Percentiles rank a stretch among this genome's conserved stretches.
Conservation (phyloP, 2,888 invertebrate genomes). For the Pseudococcus longispinus region DNA sequence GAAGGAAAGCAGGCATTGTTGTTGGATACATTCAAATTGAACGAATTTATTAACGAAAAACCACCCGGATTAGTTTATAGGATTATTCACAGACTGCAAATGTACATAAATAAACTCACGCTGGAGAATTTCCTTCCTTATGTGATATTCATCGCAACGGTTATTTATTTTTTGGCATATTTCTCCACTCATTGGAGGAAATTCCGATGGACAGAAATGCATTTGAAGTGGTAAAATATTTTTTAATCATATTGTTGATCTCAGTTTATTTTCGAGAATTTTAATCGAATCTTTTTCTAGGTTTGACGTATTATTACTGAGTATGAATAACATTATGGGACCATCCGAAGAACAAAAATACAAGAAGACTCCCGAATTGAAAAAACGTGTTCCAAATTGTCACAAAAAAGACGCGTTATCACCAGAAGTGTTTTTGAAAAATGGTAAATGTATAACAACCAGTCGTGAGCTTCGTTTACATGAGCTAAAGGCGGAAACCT, state of each 20-base stretch:
- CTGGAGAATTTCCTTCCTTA: conserved; percentile 48
- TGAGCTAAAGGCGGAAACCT: conserved; percentile 92
- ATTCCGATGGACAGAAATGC: conserved; percentile 35
- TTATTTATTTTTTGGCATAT: conserved; percentile 46
- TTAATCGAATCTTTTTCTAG: neutral
- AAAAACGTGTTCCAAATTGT: conserved; percentile 48
- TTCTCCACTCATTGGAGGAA: conserved; percentile 44
- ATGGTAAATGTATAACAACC: conserved; percentile 51
- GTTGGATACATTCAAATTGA: conserved; percentile 24
- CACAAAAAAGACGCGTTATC: conserved; percentile 27
- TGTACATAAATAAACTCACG: conserved; percentile 39
- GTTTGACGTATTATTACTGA: neutral
- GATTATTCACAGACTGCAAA: conserved; percentile 37
- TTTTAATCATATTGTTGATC: conserved; percentile 49
- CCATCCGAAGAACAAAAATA: conserved; percentile 12
- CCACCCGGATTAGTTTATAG: conserved; percentile 41
- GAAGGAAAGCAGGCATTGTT: conserved; percentile 25
- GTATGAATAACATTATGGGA: neutral
- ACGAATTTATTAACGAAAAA: conserved; percentile 46
- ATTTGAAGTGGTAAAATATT: conserved; percentile 20
- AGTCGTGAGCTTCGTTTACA: conserved; percentile 77
- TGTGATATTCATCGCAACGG: conserved; percentile 45
- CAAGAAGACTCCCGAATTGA: conserved; percentile 44
- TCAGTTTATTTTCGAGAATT: neutral
- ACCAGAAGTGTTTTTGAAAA: conserved; percentile 46